Base-by-base conservation (phyloP, 2,888 invertebrate species). In the Gandaritis pyraliata region DNA sequence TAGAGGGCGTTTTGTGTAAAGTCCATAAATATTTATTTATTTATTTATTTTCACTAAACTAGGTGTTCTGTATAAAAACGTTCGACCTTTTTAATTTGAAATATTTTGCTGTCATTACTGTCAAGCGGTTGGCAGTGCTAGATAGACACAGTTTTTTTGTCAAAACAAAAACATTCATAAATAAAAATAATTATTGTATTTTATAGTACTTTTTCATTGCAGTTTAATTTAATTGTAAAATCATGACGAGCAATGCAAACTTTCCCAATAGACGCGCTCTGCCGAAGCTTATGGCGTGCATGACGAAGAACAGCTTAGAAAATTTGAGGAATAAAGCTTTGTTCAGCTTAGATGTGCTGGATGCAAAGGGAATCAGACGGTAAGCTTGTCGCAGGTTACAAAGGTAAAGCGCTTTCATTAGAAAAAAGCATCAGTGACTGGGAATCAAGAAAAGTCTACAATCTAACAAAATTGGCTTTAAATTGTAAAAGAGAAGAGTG, bases 261-360 rank as follows among this genome's bases (percentile, higher is more conserved):
- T 36, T 61, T 18, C 10, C 56, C 1, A 71, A 78, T 46, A 80
- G 75, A 60, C 81, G 88, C 0, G 74, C 78, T 47, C 68, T 90
- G 61, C 91, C 91, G 0, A 91, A 87, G 67, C 81, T 92, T 2
- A 83, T 88, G 80, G 90, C 91, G 4, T 92, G 91, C 61, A 83
- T 88, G 78, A 90, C 90, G 0, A 90, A 88, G 71, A 79, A 60
- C 2, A 92, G 88, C 69, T 76, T 89, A 54, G 89, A 89, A 58
- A 84, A 87, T 66, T 70, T 88, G 60, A 80, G 90, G 55, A 90
- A 82, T 64, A 82, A 76, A 67, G 81, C 83, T 1, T 65, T 92
- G 39, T 90, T 85, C 64, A 75, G 69, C 61, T 72, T 91, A 65
- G 80, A 85, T 50, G 65, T 79, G 2, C 77, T 91, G 2, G 90